Conservation (phyloP, 2,113 vertebrate species). For the Calyptommatus sinebrachiatus region DNA sequence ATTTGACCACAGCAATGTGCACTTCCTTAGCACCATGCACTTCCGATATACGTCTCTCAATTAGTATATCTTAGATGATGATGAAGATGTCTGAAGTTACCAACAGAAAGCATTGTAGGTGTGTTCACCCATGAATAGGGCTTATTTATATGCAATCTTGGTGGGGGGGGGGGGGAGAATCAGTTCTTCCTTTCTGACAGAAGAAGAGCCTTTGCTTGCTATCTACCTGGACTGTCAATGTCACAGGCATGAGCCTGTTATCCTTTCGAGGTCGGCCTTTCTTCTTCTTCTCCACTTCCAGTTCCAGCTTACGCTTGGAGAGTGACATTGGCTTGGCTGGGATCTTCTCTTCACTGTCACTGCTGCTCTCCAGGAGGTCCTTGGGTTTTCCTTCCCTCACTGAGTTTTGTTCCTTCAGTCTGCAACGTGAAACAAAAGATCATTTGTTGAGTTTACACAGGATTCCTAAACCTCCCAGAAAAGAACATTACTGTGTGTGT, state of each 20-base stretch:
- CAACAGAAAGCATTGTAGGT: no score
- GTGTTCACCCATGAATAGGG: no score
- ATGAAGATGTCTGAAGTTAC: no score
- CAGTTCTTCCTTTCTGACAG: no score
- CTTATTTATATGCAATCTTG: no score
- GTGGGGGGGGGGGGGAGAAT: no score
- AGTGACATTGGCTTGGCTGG: slow-evolving; percentile 74
- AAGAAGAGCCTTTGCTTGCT: no score
- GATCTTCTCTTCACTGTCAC: slow-evolving; percentile 93
- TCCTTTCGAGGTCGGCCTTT: slow-evolving; percentile 96
- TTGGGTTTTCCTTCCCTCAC: slow-evolving; percentile 81
- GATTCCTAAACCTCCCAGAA: slow-evolving; percentile 1
- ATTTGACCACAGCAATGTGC: no score
- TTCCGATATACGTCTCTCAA: no score
- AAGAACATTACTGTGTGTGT: no score
- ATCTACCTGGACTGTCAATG: slow-evolving; percentile 83
- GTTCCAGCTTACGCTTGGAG: slow-evolving; percentile 86
- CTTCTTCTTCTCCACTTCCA: slow-evolving; percentile 93
- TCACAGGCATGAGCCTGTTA: slow-evolving; percentile 78
- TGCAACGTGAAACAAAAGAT: slow-evolving; percentile 42
- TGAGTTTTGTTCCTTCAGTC: slow-evolving; percentile 81
- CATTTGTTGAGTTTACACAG: neutral
- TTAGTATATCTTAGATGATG: no score
- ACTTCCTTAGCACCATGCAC: no score
- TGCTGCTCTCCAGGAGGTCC: slow-evolving; percentile 88